Percentiles rank a stretch among this genome's conserved stretches.
Evolutionary conservation across 2,888 invertebrate species (phyloP).

Genomic region (Caenorhabditis macrosperma): DNA sequence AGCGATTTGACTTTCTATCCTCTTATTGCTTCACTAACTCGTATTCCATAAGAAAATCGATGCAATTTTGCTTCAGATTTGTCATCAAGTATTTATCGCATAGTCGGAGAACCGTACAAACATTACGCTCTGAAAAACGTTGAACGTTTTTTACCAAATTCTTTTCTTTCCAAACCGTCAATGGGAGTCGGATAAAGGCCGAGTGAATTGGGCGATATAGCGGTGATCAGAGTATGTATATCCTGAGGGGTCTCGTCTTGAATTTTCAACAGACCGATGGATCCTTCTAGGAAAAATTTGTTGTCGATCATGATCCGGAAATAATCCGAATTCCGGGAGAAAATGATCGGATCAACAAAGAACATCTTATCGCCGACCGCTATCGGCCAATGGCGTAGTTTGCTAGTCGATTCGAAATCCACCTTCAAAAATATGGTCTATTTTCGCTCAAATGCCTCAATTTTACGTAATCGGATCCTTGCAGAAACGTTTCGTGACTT

Average conservation of each 20-base stretch:
- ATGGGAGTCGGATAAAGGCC: constrained; percentile 51
- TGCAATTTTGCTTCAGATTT: constrained; percentile 45
- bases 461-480: constrained; percentile 46
- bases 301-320: constrained; percentile 42
- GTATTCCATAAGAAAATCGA: constrained; percentile 50
- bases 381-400: constrained; percentile 38
- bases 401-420: constrained; percentile 49
- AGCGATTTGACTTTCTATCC: background rate
- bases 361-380: constrained; percentile 29
- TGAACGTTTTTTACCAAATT: background rate
- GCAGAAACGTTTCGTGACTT: constrained; percentile 49
- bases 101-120: constrained; percentile 48
- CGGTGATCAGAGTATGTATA: constrained; percentile 39
- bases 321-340: constrained; percentile 52
- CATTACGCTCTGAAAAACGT: constrained; percentile 43
- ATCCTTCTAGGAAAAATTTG: constrained; percentile 47
- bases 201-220: constrained; percentile 49
- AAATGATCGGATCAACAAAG: constrained; percentile 42
- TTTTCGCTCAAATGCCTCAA: background rate
- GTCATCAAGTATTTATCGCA: constrained; percentile 53
- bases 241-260: constrained; percentile 53
- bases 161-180: constrained; percentile 10
- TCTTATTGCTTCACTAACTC: constrained; percentile 7
- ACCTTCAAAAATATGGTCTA: constrained; percentile 35
- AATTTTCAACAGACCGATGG: constrained; percentile 22